phyloP scores from a whole-genome alignment of 2,797 vertebrate genomes.

The Perodicticus potto region DNA sequence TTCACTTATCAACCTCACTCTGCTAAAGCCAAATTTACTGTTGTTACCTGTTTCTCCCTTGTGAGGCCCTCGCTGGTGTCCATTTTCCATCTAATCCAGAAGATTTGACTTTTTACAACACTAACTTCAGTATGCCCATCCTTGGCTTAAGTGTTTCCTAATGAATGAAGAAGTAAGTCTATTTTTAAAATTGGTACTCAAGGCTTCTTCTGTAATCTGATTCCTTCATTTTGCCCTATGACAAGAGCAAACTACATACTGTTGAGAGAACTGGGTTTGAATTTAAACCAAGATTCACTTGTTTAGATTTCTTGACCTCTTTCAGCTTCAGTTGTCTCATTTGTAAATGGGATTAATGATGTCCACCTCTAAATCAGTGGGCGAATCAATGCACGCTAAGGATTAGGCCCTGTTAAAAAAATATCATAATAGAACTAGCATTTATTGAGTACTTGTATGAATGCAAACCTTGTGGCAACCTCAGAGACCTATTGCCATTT shows the following conservation, averaged over 20 bases:
- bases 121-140: not conserved
- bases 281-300: slow-evolving; percentile 35
- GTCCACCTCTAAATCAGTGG: not conserved
- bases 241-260: not conserved
- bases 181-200: not conserved
- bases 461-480: not conserved
- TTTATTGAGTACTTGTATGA: not conserved
- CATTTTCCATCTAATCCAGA: not conserved
- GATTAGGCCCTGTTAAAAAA: not conserved
- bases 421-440: not conserved
- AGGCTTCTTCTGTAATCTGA: not conserved
- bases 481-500: not conserved
- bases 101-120: not conserved
- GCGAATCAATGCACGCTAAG: not conserved
- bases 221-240: not conserved
- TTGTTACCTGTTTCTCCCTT: not conserved
- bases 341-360: slow-evolving; percentile 43
- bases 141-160: not conserved
- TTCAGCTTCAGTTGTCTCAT: slow-evolving; percentile 29
- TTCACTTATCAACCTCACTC: not conserved
- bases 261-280: slow-evolving; percentile 32
- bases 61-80: not conserved
- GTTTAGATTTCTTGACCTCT: slow-evolving; percentile 41
- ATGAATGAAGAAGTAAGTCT: not conserved
- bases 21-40: not conserved